phyloP scores from a whole-genome alignment of 2,797 vertebrate species.

The Typhlichthys subterraneus region DNA sequence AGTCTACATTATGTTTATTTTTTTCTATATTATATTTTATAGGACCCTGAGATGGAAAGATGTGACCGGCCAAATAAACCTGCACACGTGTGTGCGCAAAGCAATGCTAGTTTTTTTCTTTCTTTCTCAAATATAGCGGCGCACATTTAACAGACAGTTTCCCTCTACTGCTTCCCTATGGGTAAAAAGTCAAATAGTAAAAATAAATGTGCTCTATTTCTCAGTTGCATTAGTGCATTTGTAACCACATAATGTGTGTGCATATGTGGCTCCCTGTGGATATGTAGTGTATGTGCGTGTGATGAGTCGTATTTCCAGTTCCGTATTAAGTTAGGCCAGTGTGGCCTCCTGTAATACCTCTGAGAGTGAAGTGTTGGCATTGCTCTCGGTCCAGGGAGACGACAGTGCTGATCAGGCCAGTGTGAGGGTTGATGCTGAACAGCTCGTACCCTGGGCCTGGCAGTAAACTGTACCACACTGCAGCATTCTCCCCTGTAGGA shows the following conservation, averaged over 20 bases:
- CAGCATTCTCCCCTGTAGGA: conserved; percentile 69
- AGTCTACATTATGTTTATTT: conserved; percentile 9
- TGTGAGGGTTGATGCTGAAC: conserved; percentile 84
- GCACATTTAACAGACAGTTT: background rate
- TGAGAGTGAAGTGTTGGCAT: conserved; percentile 79
- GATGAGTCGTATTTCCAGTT: background rate
- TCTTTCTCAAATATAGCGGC: conserved; percentile 3
- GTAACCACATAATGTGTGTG: background rate
- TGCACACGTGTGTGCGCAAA: background rate
- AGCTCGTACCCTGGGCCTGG: conserved; percentile 81
- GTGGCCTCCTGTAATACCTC: conserved; percentile 74
- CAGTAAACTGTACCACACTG: conserved; percentile 79
- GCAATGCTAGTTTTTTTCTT: background rate
- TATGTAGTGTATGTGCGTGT: background rate
- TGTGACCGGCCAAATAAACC: conserved; percentile 20
- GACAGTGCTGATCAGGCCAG: conserved; percentile 82
- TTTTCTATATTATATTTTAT: conserved; percentile 18
- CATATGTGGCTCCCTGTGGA: background rate
- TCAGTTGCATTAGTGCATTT: too few species aligned
- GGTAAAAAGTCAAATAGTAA: too few species aligned
- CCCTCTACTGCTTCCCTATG: too few species aligned
- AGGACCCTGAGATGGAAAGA: conserved; percentile 12
- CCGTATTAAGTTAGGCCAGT: background rate
- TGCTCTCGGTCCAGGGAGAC: conserved; percentile 85
- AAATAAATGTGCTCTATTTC: too few species aligned